Conservation (phyloP, 2,888 invertebrate genomes). For the Schizotus pectinicornis region DNA sequence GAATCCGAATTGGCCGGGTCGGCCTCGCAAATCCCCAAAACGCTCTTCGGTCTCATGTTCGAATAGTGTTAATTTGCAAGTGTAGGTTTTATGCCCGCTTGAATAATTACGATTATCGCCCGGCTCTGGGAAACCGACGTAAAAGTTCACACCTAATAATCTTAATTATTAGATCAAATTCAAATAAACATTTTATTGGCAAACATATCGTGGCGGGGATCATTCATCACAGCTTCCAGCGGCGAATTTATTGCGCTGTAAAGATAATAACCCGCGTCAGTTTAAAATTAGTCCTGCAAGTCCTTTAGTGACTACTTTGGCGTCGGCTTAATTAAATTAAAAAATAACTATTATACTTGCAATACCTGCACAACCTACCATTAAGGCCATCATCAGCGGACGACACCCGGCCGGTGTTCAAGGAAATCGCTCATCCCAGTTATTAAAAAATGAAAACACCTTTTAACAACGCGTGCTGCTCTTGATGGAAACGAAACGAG, state of each 20-base stretch:
- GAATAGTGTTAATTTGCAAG: too few species aligned
- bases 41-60: too few species aligned
- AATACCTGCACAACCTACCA: too few species aligned
- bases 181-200: slow-evolving; percentile 21
- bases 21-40: too few species aligned
- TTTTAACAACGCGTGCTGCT: too few species aligned
- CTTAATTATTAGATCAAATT: slow-evolving; percentile 14
- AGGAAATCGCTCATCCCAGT: slow-evolving; percentile 1
- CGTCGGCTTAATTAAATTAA: slow-evolving; percentile 15
- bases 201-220: slow-evolving; percentile 10
- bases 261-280: slow-evolving; percentile 22
- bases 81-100: too few species aligned
- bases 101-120: too few species aligned
- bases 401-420: slow-evolving; percentile 4
- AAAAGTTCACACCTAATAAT: too few species aligned
- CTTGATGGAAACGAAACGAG: too few species aligned
- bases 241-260: slow-evolving; percentile 25
- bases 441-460: neutral
- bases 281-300: slow-evolving; percentile 15
- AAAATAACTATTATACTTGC: slow-evolving; percentile 6
- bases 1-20: neutral
- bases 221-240: slow-evolving; percentile 1
- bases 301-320: slow-evolving; percentile 18
- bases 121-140: too few species aligned
- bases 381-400: neutral